Evolutionary conservation across 2,797 vertebrate genomes (phyloP).

Genomic region (Otus scops): DNA sequence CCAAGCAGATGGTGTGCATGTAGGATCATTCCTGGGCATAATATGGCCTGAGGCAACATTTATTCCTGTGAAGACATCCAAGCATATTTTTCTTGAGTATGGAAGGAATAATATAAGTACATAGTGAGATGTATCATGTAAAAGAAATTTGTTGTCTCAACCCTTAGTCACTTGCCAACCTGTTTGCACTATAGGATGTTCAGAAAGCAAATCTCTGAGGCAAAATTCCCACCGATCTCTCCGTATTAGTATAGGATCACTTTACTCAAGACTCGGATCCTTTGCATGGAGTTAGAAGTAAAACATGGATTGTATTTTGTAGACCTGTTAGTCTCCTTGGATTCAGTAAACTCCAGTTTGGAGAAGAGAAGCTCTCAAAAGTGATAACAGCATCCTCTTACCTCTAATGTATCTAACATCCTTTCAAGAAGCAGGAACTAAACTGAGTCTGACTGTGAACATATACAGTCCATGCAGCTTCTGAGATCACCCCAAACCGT

Average conservation of each 20-base stretch:
- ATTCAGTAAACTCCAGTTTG: not conserved
- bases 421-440: not conserved
- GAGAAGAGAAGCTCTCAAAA: not conserved
- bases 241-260: not conserved
- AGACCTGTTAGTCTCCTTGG: not conserved
- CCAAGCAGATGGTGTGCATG: not conserved
- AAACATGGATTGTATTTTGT: not conserved
- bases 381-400: not conserved
- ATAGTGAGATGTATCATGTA: not conserved
- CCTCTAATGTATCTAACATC: not conserved
- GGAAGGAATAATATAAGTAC: not conserved
- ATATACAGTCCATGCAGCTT: not conserved
- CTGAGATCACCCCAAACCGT: not conserved
- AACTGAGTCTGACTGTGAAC: not conserved
- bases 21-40: not conserved
- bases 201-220: not conserved
- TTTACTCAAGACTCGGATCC: not conserved
- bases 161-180: not conserved
- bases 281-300: not conserved
- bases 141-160: not conserved
- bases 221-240: not conserved
- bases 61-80: not conserved
- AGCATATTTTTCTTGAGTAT: not conserved
- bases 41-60: not conserved
- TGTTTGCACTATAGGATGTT: not conserved